Percentiles rank a stretch among this genome's conserved stretches.
These are phyloP conservation scores for Andinoacara biseriatus DNA, from an alignment of 2,113 vertebrate species.

Conservation along the genomic window DNA sequence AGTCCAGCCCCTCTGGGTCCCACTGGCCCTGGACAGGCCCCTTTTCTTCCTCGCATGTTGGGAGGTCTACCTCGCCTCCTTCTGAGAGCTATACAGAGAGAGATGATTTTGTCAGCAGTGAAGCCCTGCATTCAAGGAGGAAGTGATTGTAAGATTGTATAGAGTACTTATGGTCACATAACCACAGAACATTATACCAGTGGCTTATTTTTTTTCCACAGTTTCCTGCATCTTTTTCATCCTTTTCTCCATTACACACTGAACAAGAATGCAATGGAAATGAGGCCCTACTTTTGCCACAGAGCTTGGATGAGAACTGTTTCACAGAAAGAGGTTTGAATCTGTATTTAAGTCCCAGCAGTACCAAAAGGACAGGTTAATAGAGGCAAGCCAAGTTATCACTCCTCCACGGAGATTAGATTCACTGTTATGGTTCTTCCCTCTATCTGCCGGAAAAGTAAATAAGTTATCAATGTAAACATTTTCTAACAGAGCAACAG, in stretches of 20 bases:
- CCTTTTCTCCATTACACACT: constrained; percentile 63
- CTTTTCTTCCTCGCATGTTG: constrained; percentile 66
- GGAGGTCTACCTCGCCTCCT: constrained; percentile 67
- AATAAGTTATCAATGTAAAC: constrained; percentile 42
- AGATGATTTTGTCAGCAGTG: constrained; percentile 65
- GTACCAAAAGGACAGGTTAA: constrained; percentile 32
- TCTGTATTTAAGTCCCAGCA: constrained; percentile 38
- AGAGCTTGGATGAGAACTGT: constrained; percentile 27
- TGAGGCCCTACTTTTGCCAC: constrained; percentile 53
- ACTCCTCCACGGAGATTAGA: constrained; percentile 31
- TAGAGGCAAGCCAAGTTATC: constrained; percentile 27
- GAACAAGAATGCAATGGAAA: constrained; percentile 61
- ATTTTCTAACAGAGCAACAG: constrained; percentile 6
- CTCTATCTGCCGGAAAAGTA: constrained; percentile 10
- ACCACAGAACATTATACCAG: constrained; percentile 62
- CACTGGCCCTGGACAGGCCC: constrained; percentile 62
- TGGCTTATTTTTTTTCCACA: constrained; percentile 53
- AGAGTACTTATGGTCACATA: constrained; percentile 51
- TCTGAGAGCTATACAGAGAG: constrained; percentile 73
- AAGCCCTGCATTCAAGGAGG: constrained; percentile 42
- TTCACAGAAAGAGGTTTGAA: constrained; percentile 22
- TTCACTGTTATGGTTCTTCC: constrained; percentile 31
- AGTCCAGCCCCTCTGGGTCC: constrained; percentile 66
- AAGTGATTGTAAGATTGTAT: constrained; percentile 61
- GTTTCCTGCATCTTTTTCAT: constrained; percentile 50